phyloP scores from a whole-genome alignment of 2,113 vertebrate species.

The Pan troglodytes region NHGRI_mPanTro3-v2.1_pri NC_072411.2:105370501-105371000 shows the following conservation, averaged over 20 bases:
- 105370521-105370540: background rate
- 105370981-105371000: too few species aligned
- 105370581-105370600: background rate
- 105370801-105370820: too few species aligned
- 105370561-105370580: background rate
- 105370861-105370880: too few species aligned
- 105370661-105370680: background rate
- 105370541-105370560: background rate
- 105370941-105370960: too few species aligned
- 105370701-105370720: background rate
- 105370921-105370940: too few species aligned
- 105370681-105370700: background rate
- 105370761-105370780: background rate
- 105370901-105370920: too few species aligned
- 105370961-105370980: too few species aligned
- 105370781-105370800: too few species aligned
- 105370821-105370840: too few species aligned
- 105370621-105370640: background rate
- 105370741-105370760: background rate
- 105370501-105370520: conserved; percentile 34
- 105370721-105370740: background rate
- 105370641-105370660: background rate
- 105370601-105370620: background rate
- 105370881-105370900: too few species aligned
- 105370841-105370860: too few species aligned